Evolutionary conservation across 2,888 invertebrate genomes (phyloP).

Genomic region (Apocheima hispidaria): DNA sequence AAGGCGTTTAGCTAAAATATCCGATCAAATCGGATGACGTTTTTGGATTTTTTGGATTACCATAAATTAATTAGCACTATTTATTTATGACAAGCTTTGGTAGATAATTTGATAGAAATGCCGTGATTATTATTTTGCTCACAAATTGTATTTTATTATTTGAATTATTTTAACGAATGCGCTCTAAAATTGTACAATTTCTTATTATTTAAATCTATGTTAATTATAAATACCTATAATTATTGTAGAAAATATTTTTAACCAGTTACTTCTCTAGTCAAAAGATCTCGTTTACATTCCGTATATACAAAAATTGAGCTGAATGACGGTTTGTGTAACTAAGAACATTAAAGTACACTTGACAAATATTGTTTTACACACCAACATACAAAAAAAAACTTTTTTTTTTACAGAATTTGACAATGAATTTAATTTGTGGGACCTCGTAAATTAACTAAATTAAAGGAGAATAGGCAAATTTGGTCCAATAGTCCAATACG

Average conservation of each 20-base stretch:
- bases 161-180: background rate
- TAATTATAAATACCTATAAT: no score
- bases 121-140: background rate
- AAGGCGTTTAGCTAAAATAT: constrained; percentile 48
- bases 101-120: background rate
- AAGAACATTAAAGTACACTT: background rate
- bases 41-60: constrained; percentile 15
- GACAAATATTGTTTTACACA: background rate
- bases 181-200: background rate
- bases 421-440: background rate
- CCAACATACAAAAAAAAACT: background rate
- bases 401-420: background rate
- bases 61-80: background rate
- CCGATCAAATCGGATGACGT: constrained; percentile 48
- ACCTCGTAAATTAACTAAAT: no score
- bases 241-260: background rate
- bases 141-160: background rate
- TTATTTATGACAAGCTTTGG: background rate
- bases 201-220: background rate
- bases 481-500: no score
- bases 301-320: background rate
- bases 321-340: no score
- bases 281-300: constrained; percentile 42
- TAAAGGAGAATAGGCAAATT: no score
- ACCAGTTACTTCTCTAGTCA: constrained; percentile 46